These are phyloP conservation scores for Gavia stellata DNA, from an alignment of 2,113 vertebrate genomes.

Conservation along the genomic window DNA sequence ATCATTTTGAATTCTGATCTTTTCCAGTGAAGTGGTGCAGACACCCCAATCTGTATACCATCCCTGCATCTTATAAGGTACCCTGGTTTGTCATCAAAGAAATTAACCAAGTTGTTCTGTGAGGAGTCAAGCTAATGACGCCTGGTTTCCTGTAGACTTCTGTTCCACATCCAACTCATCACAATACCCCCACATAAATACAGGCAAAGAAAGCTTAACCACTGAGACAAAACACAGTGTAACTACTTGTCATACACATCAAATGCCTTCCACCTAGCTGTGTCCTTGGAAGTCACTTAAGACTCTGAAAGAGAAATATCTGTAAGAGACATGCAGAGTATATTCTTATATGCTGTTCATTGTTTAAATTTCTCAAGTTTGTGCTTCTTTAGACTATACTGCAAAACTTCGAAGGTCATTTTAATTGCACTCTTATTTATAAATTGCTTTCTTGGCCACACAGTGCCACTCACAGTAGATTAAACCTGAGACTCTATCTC, in stretches of 20 bases:
- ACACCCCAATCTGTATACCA: fast-evolving
- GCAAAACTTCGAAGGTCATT: neutral
- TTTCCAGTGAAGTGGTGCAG: neutral
- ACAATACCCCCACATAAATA: neutral
- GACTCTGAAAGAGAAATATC: neutral
- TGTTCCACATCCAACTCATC: neutral
- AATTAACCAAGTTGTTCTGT: neutral
- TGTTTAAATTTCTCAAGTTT: neutral
- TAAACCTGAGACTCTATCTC: neutral
- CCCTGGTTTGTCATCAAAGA: neutral
- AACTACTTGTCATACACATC: neutral
- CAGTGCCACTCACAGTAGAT: neutral
- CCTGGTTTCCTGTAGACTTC: neutral
- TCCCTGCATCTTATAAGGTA: neutral
- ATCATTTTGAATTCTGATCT: neutral
- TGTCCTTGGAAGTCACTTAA: neutral
- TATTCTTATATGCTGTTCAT: neutral
- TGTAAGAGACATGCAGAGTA: fast-evolving
- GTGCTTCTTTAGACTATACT: neutral
- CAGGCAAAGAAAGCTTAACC: neutral
- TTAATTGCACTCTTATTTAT: neutral
- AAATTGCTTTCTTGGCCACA: slow-evolving; percentile 23
- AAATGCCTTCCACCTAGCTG: neutral
- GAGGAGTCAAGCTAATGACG: neutral
- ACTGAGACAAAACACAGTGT: neutral